phyloP scores from a whole-genome alignment of 2,113 vertebrate species.

The Macquaria australasica region DNA sequence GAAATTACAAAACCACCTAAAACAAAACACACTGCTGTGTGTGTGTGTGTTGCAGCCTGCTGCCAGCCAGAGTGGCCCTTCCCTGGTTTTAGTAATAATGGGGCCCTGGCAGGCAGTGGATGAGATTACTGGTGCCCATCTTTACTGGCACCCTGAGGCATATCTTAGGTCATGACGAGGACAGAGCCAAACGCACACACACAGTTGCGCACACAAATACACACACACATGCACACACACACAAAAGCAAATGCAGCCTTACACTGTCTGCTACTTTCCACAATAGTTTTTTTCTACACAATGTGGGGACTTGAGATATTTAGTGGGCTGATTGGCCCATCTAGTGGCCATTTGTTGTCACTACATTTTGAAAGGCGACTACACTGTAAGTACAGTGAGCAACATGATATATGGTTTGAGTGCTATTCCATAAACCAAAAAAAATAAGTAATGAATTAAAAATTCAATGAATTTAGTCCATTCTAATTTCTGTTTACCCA shows the following conservation, averaged over 20 bases:
- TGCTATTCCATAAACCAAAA: not conserved
- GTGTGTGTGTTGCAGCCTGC: not conserved
- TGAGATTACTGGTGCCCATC: constrained; percentile 47
- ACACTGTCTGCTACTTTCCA: not conserved
- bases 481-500: not conserved
- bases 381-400: fast-evolving
- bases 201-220: not conserved
- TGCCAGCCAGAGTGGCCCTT: not conserved
- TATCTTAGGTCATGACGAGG: constrained; percentile 33
- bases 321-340: constrained; percentile 33
- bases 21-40: not conserved
- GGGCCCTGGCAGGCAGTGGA: constrained; percentile 44
- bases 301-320: not conserved
- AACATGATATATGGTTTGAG: no score
- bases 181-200: not conserved
- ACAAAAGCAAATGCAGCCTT: not conserved
- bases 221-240: not conserved
- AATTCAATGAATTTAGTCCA: not conserved
- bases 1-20: not conserved
- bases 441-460: not conserved
- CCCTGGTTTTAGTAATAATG: constrained; percentile 27
- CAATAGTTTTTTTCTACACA: not conserved
- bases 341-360: constrained; percentile 61
- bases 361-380: constrained; percentile 3
- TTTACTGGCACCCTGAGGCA: constrained; percentile 46